A percentile compares a stretch with the other conserved stretches of the same genome.
phyloP scores from a whole-genome alignment of 2,888 invertebrate genomes.

The Malachius bipustulatus region DNA sequence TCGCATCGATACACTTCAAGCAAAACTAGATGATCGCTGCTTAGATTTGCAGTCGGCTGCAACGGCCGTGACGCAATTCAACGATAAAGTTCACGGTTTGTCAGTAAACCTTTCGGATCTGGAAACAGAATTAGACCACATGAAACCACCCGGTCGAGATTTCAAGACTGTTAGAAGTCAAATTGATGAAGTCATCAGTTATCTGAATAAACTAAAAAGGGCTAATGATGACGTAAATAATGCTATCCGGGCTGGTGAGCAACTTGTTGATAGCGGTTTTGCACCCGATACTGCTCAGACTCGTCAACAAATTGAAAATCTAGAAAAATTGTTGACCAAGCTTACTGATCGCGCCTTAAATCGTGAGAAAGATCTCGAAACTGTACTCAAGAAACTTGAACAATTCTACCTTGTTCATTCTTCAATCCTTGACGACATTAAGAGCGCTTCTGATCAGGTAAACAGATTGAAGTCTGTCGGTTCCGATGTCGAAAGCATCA shows the following conservation, averaged over 20 bases:
- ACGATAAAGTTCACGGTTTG: slow-evolving; percentile 72
- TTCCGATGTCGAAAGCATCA: slow-evolving; percentile 82
- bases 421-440: slow-evolving; percentile 62
- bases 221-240: slow-evolving; percentile 54
- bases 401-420: slow-evolving; percentile 74
- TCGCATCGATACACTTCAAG: slow-evolving; percentile 62
- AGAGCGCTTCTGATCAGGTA: slow-evolving; percentile 64
- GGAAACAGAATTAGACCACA: slow-evolving; percentile 71
- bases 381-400: slow-evolving; percentile 64
- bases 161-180: slow-evolving; percentile 73
- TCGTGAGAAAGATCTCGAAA: slow-evolving; percentile 68
- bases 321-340: slow-evolving; percentile 63
- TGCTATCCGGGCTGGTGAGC: slow-evolving; percentile 61
- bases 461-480: slow-evolving; percentile 77
- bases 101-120: slow-evolving; percentile 64
- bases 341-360: slow-evolving; percentile 69
- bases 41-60: slow-evolving; percentile 74
- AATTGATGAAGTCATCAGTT: slow-evolving; percentile 62
- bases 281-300: slow-evolving; percentile 73
- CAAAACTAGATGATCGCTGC: slow-evolving; percentile 65
- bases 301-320: slow-evolving; percentile 66
- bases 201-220: slow-evolving; percentile 54
- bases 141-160: slow-evolving; percentile 81
- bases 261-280: slow-evolving; percentile 72
- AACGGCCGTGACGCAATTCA: slow-evolving; percentile 75